Evolutionary conservation across 2,797 vertebrate genomes (phyloP).

Genomic region (Acanthurus lineatus): DNA sequence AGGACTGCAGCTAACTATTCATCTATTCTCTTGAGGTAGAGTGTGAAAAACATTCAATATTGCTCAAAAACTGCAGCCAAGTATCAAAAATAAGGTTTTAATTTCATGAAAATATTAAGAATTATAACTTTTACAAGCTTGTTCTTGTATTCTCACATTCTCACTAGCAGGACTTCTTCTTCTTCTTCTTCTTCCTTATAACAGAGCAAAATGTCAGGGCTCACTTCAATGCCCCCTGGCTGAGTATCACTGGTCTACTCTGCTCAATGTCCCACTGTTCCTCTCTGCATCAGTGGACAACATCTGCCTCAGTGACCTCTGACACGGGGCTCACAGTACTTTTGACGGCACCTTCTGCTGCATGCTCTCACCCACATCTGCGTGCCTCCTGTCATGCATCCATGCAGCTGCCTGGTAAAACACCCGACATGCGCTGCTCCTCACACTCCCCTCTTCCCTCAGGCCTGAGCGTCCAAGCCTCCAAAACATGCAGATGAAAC

Average conservation of each 20-base stretch:
- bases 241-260: slow-evolving; percentile 30
- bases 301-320: slow-evolving; percentile 65
- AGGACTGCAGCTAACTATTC: not conserved
- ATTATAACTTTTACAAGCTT: not conserved
- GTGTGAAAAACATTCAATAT: not conserved
- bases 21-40: not conserved
- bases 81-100: no score
- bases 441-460: slow-evolving; percentile 19
- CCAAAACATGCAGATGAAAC: slow-evolving; percentile 63
- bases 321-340: slow-evolving; percentile 40
- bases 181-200: slow-evolving; percentile 3
- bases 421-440: slow-evolving; percentile 30
- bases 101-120: not conserved
- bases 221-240: slow-evolving; percentile 23
- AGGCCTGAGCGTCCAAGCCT: slow-evolving; percentile 25
- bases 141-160: not conserved
- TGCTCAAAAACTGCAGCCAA: not conserved
- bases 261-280: slow-evolving; percentile 28
- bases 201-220: slow-evolving; percentile 21
- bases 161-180: not conserved
- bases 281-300: slow-evolving; percentile 60
- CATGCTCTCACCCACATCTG: not conserved
- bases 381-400: slow-evolving; percentile 16
- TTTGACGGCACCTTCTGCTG: slow-evolving; percentile 36
- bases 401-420: slow-evolving; percentile 24